Evolutionary conservation across 2,797 vertebrate genomes (phyloP).

Genomic region (Microchirus variegatus): DNA sequence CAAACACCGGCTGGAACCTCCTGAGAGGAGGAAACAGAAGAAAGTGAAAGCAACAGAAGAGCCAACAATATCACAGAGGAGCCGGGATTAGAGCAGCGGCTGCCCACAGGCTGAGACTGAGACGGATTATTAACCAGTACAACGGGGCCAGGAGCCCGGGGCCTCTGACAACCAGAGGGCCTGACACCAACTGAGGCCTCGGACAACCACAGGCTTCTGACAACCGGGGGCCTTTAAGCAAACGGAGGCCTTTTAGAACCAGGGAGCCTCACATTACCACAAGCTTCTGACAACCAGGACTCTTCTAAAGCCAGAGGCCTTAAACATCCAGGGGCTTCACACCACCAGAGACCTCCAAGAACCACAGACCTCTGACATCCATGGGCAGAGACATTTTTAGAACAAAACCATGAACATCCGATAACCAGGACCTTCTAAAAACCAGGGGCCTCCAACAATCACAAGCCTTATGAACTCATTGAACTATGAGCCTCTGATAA

Average conservation of each 20-base stretch:
- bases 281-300: too few species aligned
- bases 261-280: too few species aligned
- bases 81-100: constrained; percentile 6
- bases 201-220: not conserved
- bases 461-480: too few species aligned
- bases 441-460: not conserved
- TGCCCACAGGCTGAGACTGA: not conserved
- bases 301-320: too few species aligned
- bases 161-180: constrained; percentile 1
- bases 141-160: not conserved
- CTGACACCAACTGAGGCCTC: too few species aligned
- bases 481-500: too few species aligned
- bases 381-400: too few species aligned
- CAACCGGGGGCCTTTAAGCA: not conserved
- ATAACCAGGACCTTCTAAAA: not conserved
- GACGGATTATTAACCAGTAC: constrained; percentile 3
- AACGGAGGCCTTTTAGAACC: not conserved
- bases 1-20: constrained; percentile 52
- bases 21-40: constrained; percentile 28
- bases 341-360: too few species aligned
- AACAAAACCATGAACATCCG: too few species aligned
- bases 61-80: constrained; percentile 6
- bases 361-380: too few species aligned
- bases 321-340: too few species aligned
- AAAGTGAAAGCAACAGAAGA: constrained; percentile 6